Evolutionary conservation across 2,113 vertebrate genomes (phyloP), one percentile per base, ranked within the genome.

Genomic region (Rhadina sibilatrix): DNA sequence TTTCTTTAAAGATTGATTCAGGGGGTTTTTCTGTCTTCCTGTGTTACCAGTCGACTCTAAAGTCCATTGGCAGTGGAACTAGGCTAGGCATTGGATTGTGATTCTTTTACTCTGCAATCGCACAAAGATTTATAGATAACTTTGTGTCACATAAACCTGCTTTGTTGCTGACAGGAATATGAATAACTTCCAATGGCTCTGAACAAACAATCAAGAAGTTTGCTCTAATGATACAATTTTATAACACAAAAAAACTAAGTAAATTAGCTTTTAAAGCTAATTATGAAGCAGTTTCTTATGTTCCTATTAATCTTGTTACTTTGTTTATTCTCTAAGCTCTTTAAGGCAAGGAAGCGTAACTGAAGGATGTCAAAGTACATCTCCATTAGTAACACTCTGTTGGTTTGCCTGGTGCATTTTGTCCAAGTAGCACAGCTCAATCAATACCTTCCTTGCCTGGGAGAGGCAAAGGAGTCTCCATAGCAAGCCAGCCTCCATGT

Each of bases 321-420:
- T 87, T 79, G 77, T 83, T 87, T 83, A 54, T 92, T 96, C 56
- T 92, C 59, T 50, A 38, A 90, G 57, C 49, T 87, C 56, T 54
- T 88, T 81, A 77, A 90, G 46, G 46, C 71, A 86, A 38, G 30
- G 53, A 70, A 71, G 44, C 11, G 0, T 75, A 54, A 89, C 71
- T 86, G 83, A 77, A 83, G 38, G 33, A 28, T 90, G 59, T 87
- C 77, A 42, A 9, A 86, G 24, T 59, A 50, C 50, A 37, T 61
- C 11, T 15, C 37, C n/a, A 44, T 86, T 87, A 75, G 59, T 63
- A 66, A 75, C 1, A 15, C 68, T 74, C 33, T 44, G 24, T 47
- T 95, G 42, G 15, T 90, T 92, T n/a, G 30, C 56, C 24, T 17
- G 24, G 74, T 8, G 0, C 27, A 38, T 78, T 92, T 77, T 77